Evolutionary conservation across 2,113 vertebrate species (phyloP).

Genomic region (Silurus glanis): DNA sequence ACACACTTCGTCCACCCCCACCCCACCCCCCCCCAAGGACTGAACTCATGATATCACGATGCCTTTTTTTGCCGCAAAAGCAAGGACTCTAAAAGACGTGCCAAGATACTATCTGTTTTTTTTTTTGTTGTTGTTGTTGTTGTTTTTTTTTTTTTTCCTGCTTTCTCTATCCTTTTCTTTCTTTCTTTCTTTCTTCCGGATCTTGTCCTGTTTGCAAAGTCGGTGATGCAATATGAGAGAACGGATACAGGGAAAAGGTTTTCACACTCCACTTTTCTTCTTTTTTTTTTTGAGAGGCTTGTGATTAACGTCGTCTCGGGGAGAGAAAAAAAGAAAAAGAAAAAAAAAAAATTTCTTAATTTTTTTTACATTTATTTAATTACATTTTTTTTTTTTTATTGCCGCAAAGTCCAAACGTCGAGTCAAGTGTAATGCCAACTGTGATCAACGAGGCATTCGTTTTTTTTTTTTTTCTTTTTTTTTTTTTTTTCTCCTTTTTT

Average conservation of each 20-base stretch:
- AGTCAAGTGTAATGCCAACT: slow-evolving; percentile 28
- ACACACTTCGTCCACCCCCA: slow-evolving; percentile 19
- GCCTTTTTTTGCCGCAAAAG: slow-evolving; percentile 72
- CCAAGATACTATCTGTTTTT: slow-evolving; percentile 64
- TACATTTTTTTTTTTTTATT: not conserved
- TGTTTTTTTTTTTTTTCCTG: slow-evolving; percentile 45
- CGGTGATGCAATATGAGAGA: not conserved
- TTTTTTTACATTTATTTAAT: not conserved
- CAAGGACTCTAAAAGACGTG: slow-evolving; percentile 73
- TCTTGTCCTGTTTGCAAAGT: slow-evolving; percentile 29
- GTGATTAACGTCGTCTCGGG: not conserved
- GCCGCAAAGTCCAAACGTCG: slow-evolving; percentile 19
- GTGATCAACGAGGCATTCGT: slow-evolving; percentile 28
- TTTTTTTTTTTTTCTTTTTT: not conserved
- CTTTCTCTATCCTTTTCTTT: not conserved
- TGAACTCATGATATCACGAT: slow-evolving; percentile 70
- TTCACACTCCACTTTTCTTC: slow-evolving; percentile 41
- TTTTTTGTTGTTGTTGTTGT: slow-evolving; percentile 37
- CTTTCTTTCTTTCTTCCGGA: slow-evolving; percentile 49
- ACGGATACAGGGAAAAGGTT: not conserved
- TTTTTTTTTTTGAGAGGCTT: no score
- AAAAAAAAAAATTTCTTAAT: no score
- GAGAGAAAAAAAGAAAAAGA: not conserved
- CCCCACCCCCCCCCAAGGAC: slow-evolving; percentile 63
- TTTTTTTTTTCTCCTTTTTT: not conserved